Evolutionary conservation across 2,113 vertebrate species (phyloP).

Genomic region (Stegastes partitus): DNA sequence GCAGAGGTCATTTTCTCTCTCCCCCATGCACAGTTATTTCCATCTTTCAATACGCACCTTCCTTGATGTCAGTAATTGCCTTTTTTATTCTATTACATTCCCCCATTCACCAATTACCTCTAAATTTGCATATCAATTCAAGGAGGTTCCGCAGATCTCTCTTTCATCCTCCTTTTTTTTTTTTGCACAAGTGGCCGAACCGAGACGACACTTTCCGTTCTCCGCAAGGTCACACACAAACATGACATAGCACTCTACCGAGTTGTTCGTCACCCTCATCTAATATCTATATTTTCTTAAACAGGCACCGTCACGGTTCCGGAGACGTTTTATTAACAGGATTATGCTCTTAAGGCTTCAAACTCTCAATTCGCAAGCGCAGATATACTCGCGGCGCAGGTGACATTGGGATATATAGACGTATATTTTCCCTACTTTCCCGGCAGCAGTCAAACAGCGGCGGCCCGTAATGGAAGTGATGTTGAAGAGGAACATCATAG

Average conservation of each 20-base stretch:
- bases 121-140: conserved; percentile 38
- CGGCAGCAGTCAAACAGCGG: conserved; percentile 12
- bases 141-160: not conserved
- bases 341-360: conserved; percentile 62
- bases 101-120: conserved; percentile 25
- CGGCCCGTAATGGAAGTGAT: conserved; percentile 32
- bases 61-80: conserved; percentile 45
- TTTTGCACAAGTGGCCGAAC: conserved; percentile 36
- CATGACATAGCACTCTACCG: conserved; percentile 42
- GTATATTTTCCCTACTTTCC: conserved; percentile 15
- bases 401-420: conserved; percentile 8
- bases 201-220: conserved; percentile 9
- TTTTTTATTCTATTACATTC: conserved; percentile 46
- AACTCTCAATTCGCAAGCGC: conserved; percentile 2
- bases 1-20: not conserved
- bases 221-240: conserved; percentile 33
- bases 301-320: not conserved
- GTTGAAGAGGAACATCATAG: conserved; percentile 47
- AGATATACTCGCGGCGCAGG: not conserved
- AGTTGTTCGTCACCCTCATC: conserved; percentile 21
- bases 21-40: conserved; percentile 3
- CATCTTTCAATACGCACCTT: conserved; percentile 1
- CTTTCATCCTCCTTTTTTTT: conserved; percentile 19
- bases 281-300: conserved; percentile 34
- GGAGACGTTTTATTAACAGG: conserved; percentile 37